Evolutionary conservation across 2,113 vertebrate genomes (phyloP).

Genomic region (Dasypus novemcinctus): DNA sequence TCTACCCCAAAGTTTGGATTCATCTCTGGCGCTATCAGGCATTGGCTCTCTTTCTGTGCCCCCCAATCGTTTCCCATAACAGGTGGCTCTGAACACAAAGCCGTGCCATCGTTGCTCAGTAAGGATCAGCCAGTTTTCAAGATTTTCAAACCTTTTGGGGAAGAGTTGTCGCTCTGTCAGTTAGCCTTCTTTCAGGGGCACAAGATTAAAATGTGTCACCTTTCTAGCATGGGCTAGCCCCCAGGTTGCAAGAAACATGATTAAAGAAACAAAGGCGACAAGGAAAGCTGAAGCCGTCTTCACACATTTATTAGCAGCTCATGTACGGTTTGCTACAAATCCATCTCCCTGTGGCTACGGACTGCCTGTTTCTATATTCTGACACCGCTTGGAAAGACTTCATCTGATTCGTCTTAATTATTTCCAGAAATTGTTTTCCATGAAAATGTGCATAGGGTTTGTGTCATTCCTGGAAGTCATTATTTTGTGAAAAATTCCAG

Average conservation of each 20-base stretch:
- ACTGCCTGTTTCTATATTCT: background rate
- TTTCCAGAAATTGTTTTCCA: conserved; percentile 58
- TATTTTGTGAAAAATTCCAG: conserved; percentile 40
- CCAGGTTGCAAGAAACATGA: fast-evolving
- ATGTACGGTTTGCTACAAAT: fast-evolving
- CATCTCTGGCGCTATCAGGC: background rate
- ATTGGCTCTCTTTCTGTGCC: background rate
- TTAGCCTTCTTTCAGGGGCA: fast-evolving
- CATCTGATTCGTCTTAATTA: background rate
- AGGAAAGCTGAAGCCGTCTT: background rate
- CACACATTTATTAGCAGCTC: too few relatives aligned
- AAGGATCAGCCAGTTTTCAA: background rate
- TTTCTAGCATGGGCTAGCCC: background rate
- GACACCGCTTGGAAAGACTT: background rate
- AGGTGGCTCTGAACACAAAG: fast-evolving
- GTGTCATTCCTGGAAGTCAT: conserved; percentile 56
- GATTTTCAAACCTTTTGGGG: background rate
- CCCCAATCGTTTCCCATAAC: fast-evolving
- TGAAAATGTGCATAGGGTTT: conserved; percentile 16
- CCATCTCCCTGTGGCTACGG: fast-evolving
- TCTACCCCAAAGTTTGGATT: fast-evolving
- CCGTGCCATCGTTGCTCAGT: fast-evolving
- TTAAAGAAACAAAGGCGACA: fast-evolving
- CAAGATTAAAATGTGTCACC: fast-evolving
- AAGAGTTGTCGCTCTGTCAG: fast-evolving